Conservation (phyloP, 2,888 invertebrate species). For the Neoascia interrupta region DNA sequence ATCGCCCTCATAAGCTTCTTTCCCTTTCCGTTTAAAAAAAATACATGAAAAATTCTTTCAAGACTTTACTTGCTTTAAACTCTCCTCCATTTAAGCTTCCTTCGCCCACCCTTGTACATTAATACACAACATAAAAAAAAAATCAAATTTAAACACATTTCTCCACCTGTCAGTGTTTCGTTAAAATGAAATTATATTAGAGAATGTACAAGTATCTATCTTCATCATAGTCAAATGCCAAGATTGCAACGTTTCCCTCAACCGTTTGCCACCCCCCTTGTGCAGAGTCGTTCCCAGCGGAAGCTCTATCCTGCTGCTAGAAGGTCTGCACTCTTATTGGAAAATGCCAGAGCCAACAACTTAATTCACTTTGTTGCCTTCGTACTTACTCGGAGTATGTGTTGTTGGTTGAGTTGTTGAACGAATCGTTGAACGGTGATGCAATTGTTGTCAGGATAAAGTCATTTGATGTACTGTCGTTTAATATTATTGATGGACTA, state of each 20-base stretch:
- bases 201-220: conserved; percentile 19
- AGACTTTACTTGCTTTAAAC: background rate
- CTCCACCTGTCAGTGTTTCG: conserved; percentile 36
- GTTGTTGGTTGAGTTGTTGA: conserved; percentile 46
- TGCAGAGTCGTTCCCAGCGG: too few species aligned
- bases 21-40: background rate
- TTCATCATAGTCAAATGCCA: conserved; percentile 9
- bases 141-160: conserved; percentile 43
- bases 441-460: conserved; percentile 45
- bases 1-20: background rate
- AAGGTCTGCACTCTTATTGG: conserved; percentile 9
- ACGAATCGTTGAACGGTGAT: conserved; percentile 43
- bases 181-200: conserved; percentile 49
- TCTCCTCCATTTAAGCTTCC: background rate
- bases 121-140: background rate
- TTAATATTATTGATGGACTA: conserved; percentile 49
- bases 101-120: too few species aligned
- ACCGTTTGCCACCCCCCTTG: background rate
- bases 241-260: background rate
- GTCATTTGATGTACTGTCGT: conserved; percentile 44
- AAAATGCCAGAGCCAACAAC: conserved; percentile 16
- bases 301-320: conserved; percentile 7
- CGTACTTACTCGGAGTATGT: conserved; percentile 56
- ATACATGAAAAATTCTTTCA: background rate
- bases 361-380: conserved; percentile 16